Evolutionary conservation across 2,113 vertebrate genomes (phyloP).

Genomic region (Ciconia maguari): DNA sequence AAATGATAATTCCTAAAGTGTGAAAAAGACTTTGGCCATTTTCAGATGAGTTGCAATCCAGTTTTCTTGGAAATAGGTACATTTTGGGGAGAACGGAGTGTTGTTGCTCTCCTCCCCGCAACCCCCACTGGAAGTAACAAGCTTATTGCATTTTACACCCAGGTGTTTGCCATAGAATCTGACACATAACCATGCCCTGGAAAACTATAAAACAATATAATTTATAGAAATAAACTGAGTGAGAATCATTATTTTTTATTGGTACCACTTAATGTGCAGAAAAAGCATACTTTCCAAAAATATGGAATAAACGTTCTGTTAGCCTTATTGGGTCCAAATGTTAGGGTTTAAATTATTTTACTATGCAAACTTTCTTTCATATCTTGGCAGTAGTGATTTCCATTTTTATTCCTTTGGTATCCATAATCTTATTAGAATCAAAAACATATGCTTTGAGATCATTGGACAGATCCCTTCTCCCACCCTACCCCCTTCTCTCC

Average conservation of each 20-base stretch:
- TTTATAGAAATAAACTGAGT: slow-evolving; percentile 84
- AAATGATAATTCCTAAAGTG: slow-evolving; percentile 30
- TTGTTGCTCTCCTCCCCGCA: slow-evolving; percentile 8
- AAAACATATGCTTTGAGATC: slow-evolving; percentile 85
- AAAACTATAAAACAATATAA: slow-evolving; percentile 83
- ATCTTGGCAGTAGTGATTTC: slow-evolving; percentile 87
- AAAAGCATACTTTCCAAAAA: slow-evolving; percentile 83
- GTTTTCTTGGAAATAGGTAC: slow-evolving; percentile 42
- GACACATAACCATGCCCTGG: slow-evolving; percentile 80
- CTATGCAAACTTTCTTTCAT: slow-evolving; percentile 85
- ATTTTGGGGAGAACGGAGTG: not conserved
- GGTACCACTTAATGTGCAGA: slow-evolving; percentile 85
- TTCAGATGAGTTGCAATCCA: slow-evolving; percentile 54
- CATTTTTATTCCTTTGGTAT: slow-evolving; percentile 89
- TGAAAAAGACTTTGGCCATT: slow-evolving; percentile 15
- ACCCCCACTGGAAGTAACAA: slow-evolving; percentile 69
- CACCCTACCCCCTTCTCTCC: slow-evolving; percentile 68
- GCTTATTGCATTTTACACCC: slow-evolving; percentile 76
- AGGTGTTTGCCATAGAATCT: slow-evolving; percentile 81
- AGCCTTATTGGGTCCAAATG: slow-evolving; percentile 86
- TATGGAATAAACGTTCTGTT: slow-evolving; percentile 81
- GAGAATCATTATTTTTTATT: slow-evolving; percentile 90
- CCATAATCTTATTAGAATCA: slow-evolving; percentile 86
- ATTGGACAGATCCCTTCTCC: slow-evolving; percentile 76
- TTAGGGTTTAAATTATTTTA: slow-evolving; percentile 86